Conservation (phyloP, 2,888 invertebrate genomes). For the Argyra leucocephala region DNA sequence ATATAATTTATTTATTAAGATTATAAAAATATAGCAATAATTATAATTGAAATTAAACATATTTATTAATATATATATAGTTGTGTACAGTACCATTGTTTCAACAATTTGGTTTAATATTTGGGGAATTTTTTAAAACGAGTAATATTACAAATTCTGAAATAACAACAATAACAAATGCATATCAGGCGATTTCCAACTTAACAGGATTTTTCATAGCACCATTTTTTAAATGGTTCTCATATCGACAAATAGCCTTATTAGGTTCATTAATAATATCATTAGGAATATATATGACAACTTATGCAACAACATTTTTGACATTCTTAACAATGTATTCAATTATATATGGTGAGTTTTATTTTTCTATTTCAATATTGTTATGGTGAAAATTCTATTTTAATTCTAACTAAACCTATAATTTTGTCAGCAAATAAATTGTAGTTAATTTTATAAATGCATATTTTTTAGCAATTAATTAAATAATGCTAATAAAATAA, state of each 20-base stretch:
- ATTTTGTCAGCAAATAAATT: too few species aligned
- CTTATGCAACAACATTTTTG: constrained; percentile 50
- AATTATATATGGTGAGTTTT: background rate
- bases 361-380: background rate
- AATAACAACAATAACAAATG: constrained; percentile 61
- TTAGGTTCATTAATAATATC: constrained; percentile 49
- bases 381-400: too few species aligned
- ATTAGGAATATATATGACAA: constrained; percentile 48
- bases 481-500: too few species aligned
- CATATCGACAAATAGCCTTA: constrained; percentile 54
- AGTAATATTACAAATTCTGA: constrained; percentile 56
- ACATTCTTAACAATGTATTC: constrained; percentile 47
- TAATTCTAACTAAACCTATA: too few species aligned
- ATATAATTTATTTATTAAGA: constrained; percentile 34
- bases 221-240: constrained; percentile 53
- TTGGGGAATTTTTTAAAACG: constrained; percentile 51
- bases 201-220: constrained; percentile 57
- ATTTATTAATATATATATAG: constrained; percentile 43
- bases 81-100: constrained; percentile 50
- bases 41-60: constrained; percentile 29
- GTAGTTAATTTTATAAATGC: too few species aligned
- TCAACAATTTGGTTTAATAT: constrained; percentile 63
- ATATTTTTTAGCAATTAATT: too few species aligned
- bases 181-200: constrained; percentile 58
- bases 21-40: background rate